These are phyloP conservation scores for Fragum sueziense DNA, from an alignment of 2,888 invertebrate genomes.

Conservation along the genomic window DNA sequence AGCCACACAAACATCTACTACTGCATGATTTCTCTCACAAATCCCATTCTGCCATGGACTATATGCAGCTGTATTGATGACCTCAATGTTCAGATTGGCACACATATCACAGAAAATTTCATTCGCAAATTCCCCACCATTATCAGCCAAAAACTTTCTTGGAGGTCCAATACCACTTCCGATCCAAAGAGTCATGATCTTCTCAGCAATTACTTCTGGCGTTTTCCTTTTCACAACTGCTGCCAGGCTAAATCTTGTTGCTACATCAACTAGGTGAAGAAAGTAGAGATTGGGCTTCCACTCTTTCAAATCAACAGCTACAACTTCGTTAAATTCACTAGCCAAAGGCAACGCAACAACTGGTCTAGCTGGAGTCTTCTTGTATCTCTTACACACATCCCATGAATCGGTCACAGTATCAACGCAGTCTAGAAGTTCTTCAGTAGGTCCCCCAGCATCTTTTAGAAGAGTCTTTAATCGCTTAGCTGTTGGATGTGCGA, in stretches of 20 bases:
- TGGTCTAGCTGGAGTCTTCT: constrained; percentile 45
- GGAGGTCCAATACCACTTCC: constrained; percentile 40
- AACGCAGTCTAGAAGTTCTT: constrained; percentile 28
- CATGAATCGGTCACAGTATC: constrained; percentile 34
- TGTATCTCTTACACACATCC: constrained; percentile 39
- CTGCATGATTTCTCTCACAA: constrained; percentile 48
- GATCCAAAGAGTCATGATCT: constrained; percentile 42
- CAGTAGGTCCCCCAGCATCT: constrained; percentile 39
- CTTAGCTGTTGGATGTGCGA: constrained; percentile 59
- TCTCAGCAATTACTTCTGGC: constrained; percentile 34
- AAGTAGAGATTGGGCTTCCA: constrained; percentile 31
- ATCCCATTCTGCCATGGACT: constrained; percentile 53
- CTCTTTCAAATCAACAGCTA: constrained; percentile 33
- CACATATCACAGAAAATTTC: constrained; percentile 48
- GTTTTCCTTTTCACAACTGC: constrained; percentile 37
- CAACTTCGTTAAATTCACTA: constrained; percentile 31
- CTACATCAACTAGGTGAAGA: constrained; percentile 46
- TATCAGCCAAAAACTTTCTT: constrained; percentile 37
- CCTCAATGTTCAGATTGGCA: constrained; percentile 43
- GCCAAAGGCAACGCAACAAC: constrained; percentile 43
- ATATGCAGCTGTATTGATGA: constrained; percentile 40
- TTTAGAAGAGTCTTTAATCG: constrained; percentile 43
- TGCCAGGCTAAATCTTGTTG: constrained; percentile 48
- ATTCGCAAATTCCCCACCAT: constrained; percentile 53
- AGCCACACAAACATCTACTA: constrained; percentile 43